Evolutionary conservation across 2,797 vertebrate species (phyloP).

Genomic region (Gadopsis marmoratus): DNA sequence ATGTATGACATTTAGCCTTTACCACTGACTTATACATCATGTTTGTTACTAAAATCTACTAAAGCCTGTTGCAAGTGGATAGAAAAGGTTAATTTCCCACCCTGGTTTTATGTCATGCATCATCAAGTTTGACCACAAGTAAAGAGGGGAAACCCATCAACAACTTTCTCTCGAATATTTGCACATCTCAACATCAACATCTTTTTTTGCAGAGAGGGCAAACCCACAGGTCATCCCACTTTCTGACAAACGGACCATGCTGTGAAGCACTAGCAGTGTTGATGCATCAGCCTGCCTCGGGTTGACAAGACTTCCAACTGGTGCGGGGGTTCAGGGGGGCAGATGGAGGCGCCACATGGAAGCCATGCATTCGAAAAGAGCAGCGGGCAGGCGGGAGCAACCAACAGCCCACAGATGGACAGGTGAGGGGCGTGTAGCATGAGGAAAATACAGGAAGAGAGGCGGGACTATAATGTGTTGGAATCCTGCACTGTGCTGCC

Average conservation of each 20-base stretch:
- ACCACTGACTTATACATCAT: background rate
- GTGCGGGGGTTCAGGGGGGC: slow-evolving; percentile 60
- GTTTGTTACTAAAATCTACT: background rate
- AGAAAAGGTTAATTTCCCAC: slow-evolving; percentile 51
- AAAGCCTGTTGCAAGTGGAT: slow-evolving; percentile 26
- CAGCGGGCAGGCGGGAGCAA: slow-evolving; percentile 37
- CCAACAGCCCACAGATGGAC: slow-evolving; percentile 72
- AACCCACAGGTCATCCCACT: slow-evolving; percentile 28
- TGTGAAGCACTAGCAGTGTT: slow-evolving; percentile 61
- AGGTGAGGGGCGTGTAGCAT: slow-evolving; percentile 59
- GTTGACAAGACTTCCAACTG: slow-evolving; percentile 43
- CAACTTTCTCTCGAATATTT: slow-evolving; percentile 33
- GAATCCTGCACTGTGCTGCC: slow-evolving; percentile 82
- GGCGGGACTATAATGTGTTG: slow-evolving; percentile 42
- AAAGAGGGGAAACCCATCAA: slow-evolving; percentile 11
- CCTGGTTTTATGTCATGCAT: slow-evolving; percentile 56
- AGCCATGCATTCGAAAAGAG: slow-evolving; percentile 83
- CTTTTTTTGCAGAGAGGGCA: slow-evolving; percentile 35
- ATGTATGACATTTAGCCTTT: background rate
- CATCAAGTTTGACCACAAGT: slow-evolving; percentile 33
- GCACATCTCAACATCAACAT: slow-evolving; percentile 30
- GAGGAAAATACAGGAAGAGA: slow-evolving; percentile 36
- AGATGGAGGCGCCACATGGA: slow-evolving; percentile 83
- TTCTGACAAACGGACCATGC: slow-evolving; percentile 75
- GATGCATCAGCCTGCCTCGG: slow-evolving; percentile 59